Evolutionary conservation across 30 jellyfish, hydroid and myxozoan species (phyloP).

Genomic region (Nemopilema nomurai): DNA sequence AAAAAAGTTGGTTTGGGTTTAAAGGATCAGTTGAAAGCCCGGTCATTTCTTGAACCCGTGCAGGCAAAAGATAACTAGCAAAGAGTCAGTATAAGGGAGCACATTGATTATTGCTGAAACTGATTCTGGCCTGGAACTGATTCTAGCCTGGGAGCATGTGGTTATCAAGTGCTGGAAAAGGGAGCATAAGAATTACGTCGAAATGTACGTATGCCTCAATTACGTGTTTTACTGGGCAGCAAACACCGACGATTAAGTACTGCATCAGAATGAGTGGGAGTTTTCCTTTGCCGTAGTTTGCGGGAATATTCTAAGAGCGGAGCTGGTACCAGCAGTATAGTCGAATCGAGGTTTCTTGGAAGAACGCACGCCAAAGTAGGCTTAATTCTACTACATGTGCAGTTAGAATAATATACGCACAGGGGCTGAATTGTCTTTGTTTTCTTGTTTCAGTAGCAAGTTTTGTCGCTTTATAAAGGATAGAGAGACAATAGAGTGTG

Average conservation of each 20-base stretch:
- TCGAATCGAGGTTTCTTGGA: background rate
- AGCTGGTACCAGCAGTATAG: background rate
- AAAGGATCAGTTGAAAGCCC: too few relatives aligned
- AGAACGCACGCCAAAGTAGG: too few relatives aligned
- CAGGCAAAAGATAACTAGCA: background rate
- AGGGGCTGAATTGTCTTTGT: too few relatives aligned
- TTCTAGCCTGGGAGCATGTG: background rate
- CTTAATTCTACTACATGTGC: too few relatives aligned
- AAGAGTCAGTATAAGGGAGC: background rate
- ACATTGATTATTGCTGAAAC: too few relatives aligned
- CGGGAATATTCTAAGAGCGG: background rate
- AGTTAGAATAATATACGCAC: too few relatives aligned
- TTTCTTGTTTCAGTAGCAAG: too few relatives aligned
- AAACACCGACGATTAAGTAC: background rate
- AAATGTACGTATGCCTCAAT: background rate
- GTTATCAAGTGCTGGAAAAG: slow-evolving; percentile 34
- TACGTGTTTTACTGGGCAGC: background rate
- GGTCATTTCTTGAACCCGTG: too few relatives aligned
- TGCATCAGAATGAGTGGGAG: background rate
- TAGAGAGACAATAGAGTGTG: too few relatives aligned
- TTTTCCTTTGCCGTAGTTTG: background rate
- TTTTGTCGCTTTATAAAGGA: too few relatives aligned
- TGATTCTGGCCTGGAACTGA: too few relatives aligned
- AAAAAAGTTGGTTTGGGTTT: too few relatives aligned
- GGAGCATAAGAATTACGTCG: slow-evolving; percentile 27